Percentiles rank a stretch among this genome's conserved stretches.
Evolutionary conservation across 2,888 invertebrate species (phyloP).

Genomic region (Diogma glabrata): DNA sequence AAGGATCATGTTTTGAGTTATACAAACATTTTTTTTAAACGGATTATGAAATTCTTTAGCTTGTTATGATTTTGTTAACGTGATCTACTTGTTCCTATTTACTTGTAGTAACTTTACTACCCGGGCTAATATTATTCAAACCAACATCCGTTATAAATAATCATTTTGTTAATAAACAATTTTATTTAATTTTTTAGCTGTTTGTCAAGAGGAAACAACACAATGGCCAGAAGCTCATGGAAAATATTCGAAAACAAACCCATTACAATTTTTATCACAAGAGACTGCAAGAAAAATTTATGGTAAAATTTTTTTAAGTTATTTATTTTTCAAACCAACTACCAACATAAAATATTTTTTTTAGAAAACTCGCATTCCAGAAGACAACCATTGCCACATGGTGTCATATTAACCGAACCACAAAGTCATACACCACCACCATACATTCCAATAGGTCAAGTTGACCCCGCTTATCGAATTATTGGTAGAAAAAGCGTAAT

Average conservation of each 20-base stretch:
- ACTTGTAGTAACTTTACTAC: too few relatives aligned
- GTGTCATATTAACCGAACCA: slow-evolving; percentile 28
- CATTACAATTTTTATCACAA: neutral
- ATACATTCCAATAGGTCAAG: slow-evolving; percentile 10
- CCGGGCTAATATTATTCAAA: too few relatives aligned
- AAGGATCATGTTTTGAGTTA: too few relatives aligned
- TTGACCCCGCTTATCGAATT: slow-evolving; percentile 17
- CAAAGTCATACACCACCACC: slow-evolving; percentile 18
- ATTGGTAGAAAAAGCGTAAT: slow-evolving; percentile 15
- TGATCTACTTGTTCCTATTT: too few relatives aligned
- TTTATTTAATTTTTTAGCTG: too few relatives aligned
- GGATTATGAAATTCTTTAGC: too few relatives aligned
- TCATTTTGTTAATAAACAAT: too few relatives aligned
- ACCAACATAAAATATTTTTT: too few relatives aligned
- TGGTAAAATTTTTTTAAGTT: slow-evolving; percentile 43
- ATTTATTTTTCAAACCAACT: too few relatives aligned
- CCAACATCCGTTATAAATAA: too few relatives aligned
- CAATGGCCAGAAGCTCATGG: slow-evolving; percentile 19
- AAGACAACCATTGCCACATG: slow-evolving; percentile 19
- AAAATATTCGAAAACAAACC: slow-evolving; percentile 1
- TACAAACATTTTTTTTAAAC: too few relatives aligned
- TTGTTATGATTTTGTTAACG: too few relatives aligned
- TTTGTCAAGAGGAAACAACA: slow-evolving; percentile 21
- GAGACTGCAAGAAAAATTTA: slow-evolving; percentile 40
- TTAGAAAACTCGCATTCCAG: neutral